A percentile compares a stretch with the other conserved stretches of the same genome.
These are phyloP conservation scores for Lordiphosa stackelbergi DNA, from an alignment of 1,140 invertebrate genomes.

Conservation along the genomic window DNA sequence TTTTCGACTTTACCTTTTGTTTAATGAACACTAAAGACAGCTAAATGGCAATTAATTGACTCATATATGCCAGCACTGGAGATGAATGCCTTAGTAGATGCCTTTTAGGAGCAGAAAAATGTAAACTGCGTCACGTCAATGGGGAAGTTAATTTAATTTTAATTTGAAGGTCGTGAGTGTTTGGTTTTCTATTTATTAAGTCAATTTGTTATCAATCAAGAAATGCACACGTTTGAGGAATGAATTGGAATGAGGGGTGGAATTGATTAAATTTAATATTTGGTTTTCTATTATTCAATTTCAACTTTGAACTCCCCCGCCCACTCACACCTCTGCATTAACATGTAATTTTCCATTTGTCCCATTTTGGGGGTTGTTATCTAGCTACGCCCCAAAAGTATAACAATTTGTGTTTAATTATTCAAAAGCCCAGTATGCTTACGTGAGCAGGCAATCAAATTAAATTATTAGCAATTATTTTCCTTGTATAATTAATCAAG, in stretches of 20 bases:
- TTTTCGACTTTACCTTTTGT: slow-evolving; percentile 24
- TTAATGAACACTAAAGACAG: slow-evolving; percentile 50
- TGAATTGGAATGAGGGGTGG: neutral
- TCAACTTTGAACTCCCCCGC: slow-evolving; percentile 5
- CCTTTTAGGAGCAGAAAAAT: slow-evolving; percentile 13
- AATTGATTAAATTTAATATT: neutral
- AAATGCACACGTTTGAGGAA: slow-evolving; percentile 16
- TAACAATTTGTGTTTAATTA: neutral
- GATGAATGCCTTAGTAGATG: neutral
- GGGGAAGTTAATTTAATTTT: slow-evolving; percentile 36
- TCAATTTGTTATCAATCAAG: slow-evolving; percentile 48
- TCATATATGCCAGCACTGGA: slow-evolving; percentile 11
- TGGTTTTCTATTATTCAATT: neutral
- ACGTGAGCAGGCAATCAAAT: too few species aligned
- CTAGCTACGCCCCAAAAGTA: neutral
- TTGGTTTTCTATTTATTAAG: slow-evolving; percentile 27
- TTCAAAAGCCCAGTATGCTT: too few species aligned
- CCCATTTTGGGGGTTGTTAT: slow-evolving; percentile 1
- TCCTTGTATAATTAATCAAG: too few species aligned
- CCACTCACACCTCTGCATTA: slow-evolving; percentile 1
- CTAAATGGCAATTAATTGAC: slow-evolving; percentile 61
- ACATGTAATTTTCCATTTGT: neutral
- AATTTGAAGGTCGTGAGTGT: slow-evolving; percentile 30
- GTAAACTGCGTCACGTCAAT: slow-evolving; percentile 14
- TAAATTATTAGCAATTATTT: too few species aligned